A percentile compares a stretch with the other conserved stretches of the same genome.
Conservation (phyloP, 2,888 invertebrate species). For the Thecophora atra region DNA sequence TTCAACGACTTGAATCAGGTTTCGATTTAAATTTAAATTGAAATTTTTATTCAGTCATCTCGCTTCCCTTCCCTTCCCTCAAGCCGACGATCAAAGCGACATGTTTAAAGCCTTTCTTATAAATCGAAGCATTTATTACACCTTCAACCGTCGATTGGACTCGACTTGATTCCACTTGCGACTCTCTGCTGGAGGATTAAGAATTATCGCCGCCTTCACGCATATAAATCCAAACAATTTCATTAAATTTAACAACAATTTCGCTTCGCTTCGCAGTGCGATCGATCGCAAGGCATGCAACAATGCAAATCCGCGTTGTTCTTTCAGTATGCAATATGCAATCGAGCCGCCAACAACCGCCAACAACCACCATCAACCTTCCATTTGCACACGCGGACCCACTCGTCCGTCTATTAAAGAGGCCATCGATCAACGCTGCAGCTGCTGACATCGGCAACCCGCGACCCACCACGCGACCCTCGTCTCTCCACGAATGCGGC, state of each 20-base stretch:
- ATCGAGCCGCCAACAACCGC: not conserved
- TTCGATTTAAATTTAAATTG: not conserved
- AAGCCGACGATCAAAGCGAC: not conserved
- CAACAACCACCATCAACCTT: not conserved
- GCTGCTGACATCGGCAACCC: too few relatives aligned
- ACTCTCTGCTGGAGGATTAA: not conserved
- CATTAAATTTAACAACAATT: conserved; percentile 29
- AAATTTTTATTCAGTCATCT: not conserved
- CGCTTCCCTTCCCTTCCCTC: not conserved
- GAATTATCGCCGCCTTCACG: conserved; percentile 7
- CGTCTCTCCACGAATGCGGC: not conserved
- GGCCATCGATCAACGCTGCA: conserved; percentile 36
- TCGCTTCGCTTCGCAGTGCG: conserved; percentile 4
- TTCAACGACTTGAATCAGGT: not conserved
- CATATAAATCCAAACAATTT: conserved; percentile 16
- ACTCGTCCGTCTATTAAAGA: conserved; percentile 13
- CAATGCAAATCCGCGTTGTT: conserved; percentile 2
- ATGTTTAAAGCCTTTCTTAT: not conserved
- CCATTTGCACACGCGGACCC: not conserved
- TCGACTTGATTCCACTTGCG: not conserved
- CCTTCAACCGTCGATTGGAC: not conserved
- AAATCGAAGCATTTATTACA: conserved; percentile 1
- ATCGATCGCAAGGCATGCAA: not conserved
- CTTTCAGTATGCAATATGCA: not conserved
- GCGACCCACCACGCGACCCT: not conserved